Base-by-base conservation (phyloP, 2,797 vertebrate genomes). In the Spinus pinus region DNA sequence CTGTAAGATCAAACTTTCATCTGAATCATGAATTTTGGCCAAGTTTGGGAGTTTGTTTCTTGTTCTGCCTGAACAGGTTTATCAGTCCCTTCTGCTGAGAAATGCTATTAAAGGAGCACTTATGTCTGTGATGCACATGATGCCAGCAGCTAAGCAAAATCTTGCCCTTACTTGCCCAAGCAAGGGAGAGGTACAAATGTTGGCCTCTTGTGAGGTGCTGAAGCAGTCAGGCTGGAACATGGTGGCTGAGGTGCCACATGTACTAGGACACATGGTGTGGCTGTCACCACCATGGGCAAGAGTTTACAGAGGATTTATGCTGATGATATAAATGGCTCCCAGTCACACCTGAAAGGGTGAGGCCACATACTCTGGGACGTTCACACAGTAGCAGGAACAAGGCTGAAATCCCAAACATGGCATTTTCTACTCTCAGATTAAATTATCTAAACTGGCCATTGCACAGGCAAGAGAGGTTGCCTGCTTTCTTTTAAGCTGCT, bases 1-100 rank as follows among this genome's bases (percentile, higher is more conserved):
- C 4, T 51, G 14, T 37, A 75, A 90, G 28, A 44, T 35, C 28
- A 69, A 69, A 33, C 51, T 81, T 94, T 56, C 30, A 66, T 69
- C 39, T 15, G 28, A 74, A 56, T 73, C 0, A 0, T 53, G 71
- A 58, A 73, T 95, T 92, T 92, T 79, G 62, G 47, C 82, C 41
- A 50, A n/a, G 50, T 81, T 69, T 46, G 33, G 44, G 17, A 25
- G 9, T 58, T 90, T 60, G 14, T 75, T 78, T 81, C 56, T 90
- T 75, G 14, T 84, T 92, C 73, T 80, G 64, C 30, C 64, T 87
- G 46, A 94, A 94, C 90, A 85, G 62, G 86, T 93, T 96, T 85
- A 94, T 90, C 67, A 74, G 64, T 83, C 42, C 72, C 69, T 83
- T n/a, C 47, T 65, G 57, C 87, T 94, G 85, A 93, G 82, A 54